Percentiles rank a stretch among this genome's conserved stretches.
Conservation (phyloP, 2,113 vertebrate species). For the Odocoileus virginianus region DNA sequence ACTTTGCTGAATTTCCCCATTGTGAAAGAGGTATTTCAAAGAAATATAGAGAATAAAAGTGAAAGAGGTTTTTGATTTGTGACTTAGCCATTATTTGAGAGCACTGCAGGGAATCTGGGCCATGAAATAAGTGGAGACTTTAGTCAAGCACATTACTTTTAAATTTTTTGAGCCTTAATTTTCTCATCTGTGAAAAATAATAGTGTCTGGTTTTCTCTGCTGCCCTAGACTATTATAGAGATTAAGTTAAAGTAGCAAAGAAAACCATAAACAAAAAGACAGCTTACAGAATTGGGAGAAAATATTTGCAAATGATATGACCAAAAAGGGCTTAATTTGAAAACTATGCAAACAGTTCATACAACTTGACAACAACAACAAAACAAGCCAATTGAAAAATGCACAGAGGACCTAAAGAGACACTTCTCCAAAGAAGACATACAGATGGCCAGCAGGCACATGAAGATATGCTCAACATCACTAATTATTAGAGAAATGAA, state of each 20-base stretch:
- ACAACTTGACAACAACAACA: not conserved
- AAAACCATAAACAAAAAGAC: not conserved
- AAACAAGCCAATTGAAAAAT: not conserved
- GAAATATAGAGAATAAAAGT: not conserved
- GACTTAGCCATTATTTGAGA: not conserved
- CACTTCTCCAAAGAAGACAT: not conserved
- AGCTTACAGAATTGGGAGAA: not conserved
- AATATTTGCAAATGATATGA: not conserved
- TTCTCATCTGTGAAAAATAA: conserved; percentile 18
- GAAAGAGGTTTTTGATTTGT: not conserved
- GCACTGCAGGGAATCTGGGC: not conserved
- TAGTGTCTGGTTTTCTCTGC: not conserved
- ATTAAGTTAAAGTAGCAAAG: not conserved
- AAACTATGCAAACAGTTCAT: not conserved
- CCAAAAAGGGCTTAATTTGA: not conserved
- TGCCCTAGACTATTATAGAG: not conserved
- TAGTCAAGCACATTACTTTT: not conserved
- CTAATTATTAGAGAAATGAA: not conserved
- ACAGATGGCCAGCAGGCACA: not conserved
- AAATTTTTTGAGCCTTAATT: not conserved
- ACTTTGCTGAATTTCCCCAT: not conserved
- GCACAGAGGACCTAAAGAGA: not conserved
- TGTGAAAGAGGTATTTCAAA: not conserved
- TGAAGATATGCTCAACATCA: not conserved
- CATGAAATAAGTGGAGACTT: not conserved